A percentile compares a stretch with the other conserved stretches of the same genome.
Conservation (phyloP, 2,888 invertebrate genomes). For the Syrista parreyssii region DNA sequence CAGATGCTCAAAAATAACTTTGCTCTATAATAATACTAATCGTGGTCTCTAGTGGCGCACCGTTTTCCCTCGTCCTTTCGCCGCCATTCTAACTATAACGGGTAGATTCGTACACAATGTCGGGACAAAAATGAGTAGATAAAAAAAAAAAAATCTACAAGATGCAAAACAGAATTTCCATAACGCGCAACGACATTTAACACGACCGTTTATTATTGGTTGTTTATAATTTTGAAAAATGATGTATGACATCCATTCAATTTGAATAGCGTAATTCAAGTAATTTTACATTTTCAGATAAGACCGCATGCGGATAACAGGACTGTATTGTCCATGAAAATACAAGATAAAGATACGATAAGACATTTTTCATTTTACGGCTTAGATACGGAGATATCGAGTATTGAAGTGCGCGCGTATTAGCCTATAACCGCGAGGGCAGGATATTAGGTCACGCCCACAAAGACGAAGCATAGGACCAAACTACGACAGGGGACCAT, state of each 20-base stretch:
- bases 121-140: background rate
- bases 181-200: background rate
- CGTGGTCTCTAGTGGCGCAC: background rate
- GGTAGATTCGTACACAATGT: background rate
- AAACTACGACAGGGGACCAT: background rate
- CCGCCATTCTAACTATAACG: background rate
- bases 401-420: background rate
- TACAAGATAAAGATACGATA: background rate
- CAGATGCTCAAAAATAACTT: constrained; percentile 8
- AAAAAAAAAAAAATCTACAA: background rate
- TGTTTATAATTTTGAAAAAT: background rate
- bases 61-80: background rate
- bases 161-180: background rate
- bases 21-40: constrained; percentile 8
- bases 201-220: no score
- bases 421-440: background rate
- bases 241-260: background rate
- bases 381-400: background rate
- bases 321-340: background rate
- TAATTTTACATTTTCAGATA: background rate
- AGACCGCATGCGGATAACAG: background rate
- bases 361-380: background rate
- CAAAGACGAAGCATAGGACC: background rate
- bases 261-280: background rate
- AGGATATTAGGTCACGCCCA: background rate